Base-by-base conservation (phyloP, 2,888 invertebrate genomes). In the Habrosyne pyritoides region DNA sequence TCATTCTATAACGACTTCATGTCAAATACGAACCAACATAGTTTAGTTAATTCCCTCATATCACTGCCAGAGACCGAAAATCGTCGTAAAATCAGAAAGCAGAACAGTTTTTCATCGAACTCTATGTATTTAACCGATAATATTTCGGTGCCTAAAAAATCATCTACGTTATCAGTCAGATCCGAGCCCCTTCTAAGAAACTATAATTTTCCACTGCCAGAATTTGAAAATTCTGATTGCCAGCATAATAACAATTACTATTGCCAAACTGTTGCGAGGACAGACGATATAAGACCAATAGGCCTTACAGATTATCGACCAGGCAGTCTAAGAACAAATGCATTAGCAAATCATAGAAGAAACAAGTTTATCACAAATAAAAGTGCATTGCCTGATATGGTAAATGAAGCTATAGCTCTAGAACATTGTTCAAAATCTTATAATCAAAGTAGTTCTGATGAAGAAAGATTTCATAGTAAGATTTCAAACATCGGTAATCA, bases 321-420 rank as follows among this genome's bases (percentile, higher is more conserved):
- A 21, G 73, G 73, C 21, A 86, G 81, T 70, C 70, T 83, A 24
- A 71, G 81, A 66, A 77, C 76, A 59, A 76, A 73, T 28, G 65
- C 71, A n/a, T 57, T 61, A 26, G 68, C 66, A n/a, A 76, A 75
- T 56, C 79, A 75, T 55, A 74, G 78, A 55, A 75, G 77, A 61
- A 74, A 79, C 48, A 77, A 76, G 61, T 63, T 79, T 12, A 74
- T 84, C 21, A 75, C 74, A 50, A 87, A 83, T 59, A 90, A 89
- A 64, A 88, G 84, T 63, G 73, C 79, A 36, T 83, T 93, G 73
- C 94, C 95, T 0, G 94, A 95, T 75, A 94, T 95, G 93, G 94
- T 95, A 0, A 94, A 95, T 63, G 95, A 95, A 79, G 94, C 95
- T 0, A 91, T 95, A 63, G 94, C 92, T 42, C 89, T 94, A 36